Evolutionary conservation across 2,113 vertebrate genomes (phyloP).

Genomic region (human (Homo sapiens)): DNA sequence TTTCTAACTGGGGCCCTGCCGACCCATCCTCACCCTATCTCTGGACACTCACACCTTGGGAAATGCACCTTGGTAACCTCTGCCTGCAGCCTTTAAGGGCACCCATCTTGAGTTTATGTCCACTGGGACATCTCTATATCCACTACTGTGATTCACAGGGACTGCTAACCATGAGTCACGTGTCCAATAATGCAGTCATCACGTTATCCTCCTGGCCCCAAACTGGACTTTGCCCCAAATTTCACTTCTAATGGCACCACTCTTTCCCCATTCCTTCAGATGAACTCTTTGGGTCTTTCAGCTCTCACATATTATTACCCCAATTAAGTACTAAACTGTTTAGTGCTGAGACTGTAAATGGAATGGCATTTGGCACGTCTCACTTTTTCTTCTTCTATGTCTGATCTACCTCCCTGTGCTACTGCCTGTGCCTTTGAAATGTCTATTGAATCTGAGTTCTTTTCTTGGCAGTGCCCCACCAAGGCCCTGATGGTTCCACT

Average conservation of each 20-base stretch:
- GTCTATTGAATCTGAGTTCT: background rate
- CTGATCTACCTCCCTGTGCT: background rate
- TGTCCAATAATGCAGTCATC: too few species aligned
- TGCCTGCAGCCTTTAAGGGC: background rate
- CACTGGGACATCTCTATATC: accelerated
- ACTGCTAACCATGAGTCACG: background rate
- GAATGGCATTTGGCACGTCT: background rate
- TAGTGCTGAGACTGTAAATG: background rate
- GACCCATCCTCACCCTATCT: background rate
- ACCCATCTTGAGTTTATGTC: accelerated
- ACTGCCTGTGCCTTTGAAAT: background rate
- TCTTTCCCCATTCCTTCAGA: background rate
- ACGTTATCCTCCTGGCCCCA: background rate
- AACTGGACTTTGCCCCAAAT: background rate
- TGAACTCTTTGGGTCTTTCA: background rate
- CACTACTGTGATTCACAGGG: accelerated
- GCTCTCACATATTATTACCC: background rate
- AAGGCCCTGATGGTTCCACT: accelerated
- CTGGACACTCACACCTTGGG: accelerated
- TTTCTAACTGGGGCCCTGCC: accelerated
- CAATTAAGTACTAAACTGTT: background rate
- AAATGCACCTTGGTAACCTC: accelerated
- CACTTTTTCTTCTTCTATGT: background rate
- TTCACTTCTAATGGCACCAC: background rate
- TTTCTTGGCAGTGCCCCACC: accelerated